A percentile compares a stretch with the other conserved stretches of the same genome.
Conservation (phyloP, 2,797 vertebrate species). For the Protosalanx chinensis region DNA sequence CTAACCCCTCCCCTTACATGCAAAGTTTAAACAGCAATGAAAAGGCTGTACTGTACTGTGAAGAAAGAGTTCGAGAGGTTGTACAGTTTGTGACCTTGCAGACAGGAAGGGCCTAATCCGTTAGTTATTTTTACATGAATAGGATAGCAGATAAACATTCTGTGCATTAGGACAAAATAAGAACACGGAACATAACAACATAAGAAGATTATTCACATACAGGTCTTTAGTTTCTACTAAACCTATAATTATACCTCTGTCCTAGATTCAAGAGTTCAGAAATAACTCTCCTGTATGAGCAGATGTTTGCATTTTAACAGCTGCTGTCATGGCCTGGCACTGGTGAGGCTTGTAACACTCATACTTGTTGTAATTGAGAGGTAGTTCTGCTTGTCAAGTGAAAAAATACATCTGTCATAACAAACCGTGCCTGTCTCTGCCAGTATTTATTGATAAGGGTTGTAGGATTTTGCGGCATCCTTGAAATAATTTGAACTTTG, state of each 20-base stretch:
- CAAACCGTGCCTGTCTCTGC: conserved; percentile 50
- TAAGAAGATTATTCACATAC: conserved; percentile 35
- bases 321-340: conserved; percentile 60
- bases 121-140: too few relatives aligned
- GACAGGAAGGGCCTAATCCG: too few relatives aligned
- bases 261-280: conserved; percentile 63
- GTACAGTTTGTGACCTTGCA: too few relatives aligned
- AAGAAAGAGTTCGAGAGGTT: too few relatives aligned
- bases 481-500: conserved; percentile 67
- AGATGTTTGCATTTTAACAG: conserved; percentile 73
- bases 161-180: conserved; percentile 8
- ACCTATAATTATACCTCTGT: conserved; percentile 68
- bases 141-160: too few relatives aligned
- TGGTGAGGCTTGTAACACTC: conserved; percentile 52
- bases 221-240: conserved; percentile 51
- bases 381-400: conserved; percentile 66
- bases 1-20: too few relatives aligned
- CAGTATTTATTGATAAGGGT: conserved; percentile 62
- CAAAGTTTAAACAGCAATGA: too few relatives aligned
- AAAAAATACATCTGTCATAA: conserved; percentile 64
- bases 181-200: conserved; percentile 13
- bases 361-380: conserved; percentile 62
- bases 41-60: too few relatives aligned
- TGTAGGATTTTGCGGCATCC: conserved; percentile 49
- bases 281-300: conserved; percentile 66